Conservation (phyloP, 2,888 invertebrate species). For the Drosophila nigritarsus region DNA sequence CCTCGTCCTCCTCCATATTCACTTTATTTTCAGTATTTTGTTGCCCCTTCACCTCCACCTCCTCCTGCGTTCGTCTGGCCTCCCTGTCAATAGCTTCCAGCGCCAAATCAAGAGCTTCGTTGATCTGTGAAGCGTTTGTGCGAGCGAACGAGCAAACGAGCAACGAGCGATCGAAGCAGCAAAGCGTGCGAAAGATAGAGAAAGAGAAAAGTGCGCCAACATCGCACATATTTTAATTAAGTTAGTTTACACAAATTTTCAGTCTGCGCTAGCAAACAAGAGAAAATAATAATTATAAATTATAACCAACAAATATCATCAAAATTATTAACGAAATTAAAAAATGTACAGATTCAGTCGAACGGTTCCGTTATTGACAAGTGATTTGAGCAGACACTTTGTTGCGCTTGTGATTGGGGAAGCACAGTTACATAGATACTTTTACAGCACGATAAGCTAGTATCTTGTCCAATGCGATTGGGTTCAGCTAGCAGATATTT, state of each 20-base stretch:
- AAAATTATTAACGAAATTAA: conserved; percentile 30
- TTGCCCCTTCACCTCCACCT: conserved; percentile 28
- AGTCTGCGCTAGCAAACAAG: conserved; percentile 49
- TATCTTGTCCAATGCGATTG: conserved; percentile 3
- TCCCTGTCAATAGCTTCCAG: conserved; percentile 88
- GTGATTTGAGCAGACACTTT: background rate
- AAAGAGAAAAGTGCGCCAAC: conserved; percentile 63
- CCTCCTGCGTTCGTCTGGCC: conserved; percentile 44
- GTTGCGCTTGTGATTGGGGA: conserved; percentile 4
- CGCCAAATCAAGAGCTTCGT: conserved; percentile 88
- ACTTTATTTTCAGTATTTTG: conserved; percentile 21
- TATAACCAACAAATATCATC: conserved; percentile 26
- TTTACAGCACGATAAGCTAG: conserved; percentile 15
- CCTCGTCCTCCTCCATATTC: conserved; percentile 4
- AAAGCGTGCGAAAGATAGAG: conserved; percentile 62
- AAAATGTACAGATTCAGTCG: conserved; percentile 28
- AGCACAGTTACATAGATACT: conserved; percentile 1
- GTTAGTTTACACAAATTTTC: conserved; percentile 55
- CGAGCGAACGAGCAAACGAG: conserved; percentile 47
- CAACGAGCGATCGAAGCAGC: conserved; percentile 53
- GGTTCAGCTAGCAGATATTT: background rate
- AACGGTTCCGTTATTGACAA: conserved; percentile 44
- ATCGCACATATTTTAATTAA: conserved; percentile 66
- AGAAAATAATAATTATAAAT: conserved; percentile 36
- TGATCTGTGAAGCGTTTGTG: conserved; percentile 85